phyloP scores from a whole-genome alignment of 2,113 vertebrate species.

The Crotophaga sulcirostris region DNA sequence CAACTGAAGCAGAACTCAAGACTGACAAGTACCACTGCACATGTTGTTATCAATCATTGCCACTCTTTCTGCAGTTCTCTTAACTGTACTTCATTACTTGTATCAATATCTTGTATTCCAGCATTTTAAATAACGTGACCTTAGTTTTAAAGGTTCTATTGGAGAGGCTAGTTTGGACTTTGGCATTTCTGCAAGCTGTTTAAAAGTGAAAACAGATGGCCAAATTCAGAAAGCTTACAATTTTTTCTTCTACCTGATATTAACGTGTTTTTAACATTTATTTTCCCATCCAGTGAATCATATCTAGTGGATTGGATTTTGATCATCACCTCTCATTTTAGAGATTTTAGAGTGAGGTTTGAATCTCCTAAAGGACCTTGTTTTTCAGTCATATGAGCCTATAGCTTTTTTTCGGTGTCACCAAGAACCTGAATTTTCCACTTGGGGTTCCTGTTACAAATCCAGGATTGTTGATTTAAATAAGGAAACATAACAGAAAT shows the following conservation, averaged over 20 bases:
- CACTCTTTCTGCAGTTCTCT: background rate
- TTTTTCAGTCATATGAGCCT: background rate
- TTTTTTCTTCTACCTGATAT: background rate
- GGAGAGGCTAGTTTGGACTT: background rate
- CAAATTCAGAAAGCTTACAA: background rate
- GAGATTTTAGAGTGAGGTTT: background rate
- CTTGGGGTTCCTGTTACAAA: background rate
- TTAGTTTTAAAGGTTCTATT: background rate
- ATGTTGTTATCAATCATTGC: background rate
- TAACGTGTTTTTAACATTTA: background rate
- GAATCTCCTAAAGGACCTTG: background rate
- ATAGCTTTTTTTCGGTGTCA: background rate
- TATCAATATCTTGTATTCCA: background rate
- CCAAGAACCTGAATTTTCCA: background rate
- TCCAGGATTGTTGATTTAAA: background rate
- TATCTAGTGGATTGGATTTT: background rate
- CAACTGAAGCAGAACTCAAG: background rate
- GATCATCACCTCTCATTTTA: background rate
- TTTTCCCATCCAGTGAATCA: background rate
- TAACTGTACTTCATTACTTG: background rate
- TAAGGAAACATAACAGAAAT: background rate
- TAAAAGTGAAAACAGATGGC: background rate
- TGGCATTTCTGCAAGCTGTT: background rate
- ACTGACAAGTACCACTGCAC: background rate
- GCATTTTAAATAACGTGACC: background rate